phyloP scores from a whole-genome alignment of 1,140 invertebrate species.

The Drosophila mauritiana region DNA sequence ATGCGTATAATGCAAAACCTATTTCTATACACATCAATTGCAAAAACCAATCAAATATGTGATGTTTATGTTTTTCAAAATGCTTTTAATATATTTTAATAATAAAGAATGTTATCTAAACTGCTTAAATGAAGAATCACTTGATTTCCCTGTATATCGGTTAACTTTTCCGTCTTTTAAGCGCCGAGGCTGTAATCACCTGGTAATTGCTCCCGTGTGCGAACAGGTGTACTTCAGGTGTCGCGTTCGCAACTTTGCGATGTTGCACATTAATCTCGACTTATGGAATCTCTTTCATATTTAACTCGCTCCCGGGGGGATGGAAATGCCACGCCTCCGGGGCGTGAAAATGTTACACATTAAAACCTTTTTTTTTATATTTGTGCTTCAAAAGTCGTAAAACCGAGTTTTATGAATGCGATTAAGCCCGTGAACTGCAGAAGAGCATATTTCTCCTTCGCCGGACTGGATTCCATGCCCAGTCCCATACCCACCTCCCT shows the following conservation, averaged over 20 bases:
- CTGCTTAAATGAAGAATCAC: not conserved
- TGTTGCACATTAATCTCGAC: constrained; percentile 52
- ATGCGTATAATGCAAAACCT: not conserved
- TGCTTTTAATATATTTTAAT: too few species aligned
- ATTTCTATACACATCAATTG: not conserved
- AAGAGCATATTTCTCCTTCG: constrained; percentile 71
- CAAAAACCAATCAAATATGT: not conserved
- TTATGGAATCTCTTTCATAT: constrained; percentile 68
- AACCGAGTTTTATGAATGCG: constrained; percentile 80
- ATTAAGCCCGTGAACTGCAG: constrained; percentile 79
- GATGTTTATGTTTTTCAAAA: not conserved
- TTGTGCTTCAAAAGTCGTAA: constrained; percentile 75
- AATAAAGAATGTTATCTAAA: too few species aligned
- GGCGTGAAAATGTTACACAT: constrained; percentile 60
- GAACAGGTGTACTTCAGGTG: constrained; percentile 17
- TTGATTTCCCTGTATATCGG: too few species aligned
- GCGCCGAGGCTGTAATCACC: constrained; percentile 45
- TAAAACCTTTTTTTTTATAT: constrained; percentile 51
- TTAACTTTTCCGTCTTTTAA: not conserved
- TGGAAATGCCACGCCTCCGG: constrained; percentile 11
- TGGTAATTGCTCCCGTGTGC: constrained; percentile 37
- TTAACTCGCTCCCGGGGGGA: constrained; percentile 32
- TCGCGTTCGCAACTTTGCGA: not conserved
- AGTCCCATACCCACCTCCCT: constrained; percentile 5
- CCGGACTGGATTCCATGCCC: constrained; percentile 16